Evolutionary conservation across 1,140 invertebrate genomes (phyloP), one percentile per base, ranked within the genome.

Genomic region (Trialeurodes vaporariorum): DNA sequence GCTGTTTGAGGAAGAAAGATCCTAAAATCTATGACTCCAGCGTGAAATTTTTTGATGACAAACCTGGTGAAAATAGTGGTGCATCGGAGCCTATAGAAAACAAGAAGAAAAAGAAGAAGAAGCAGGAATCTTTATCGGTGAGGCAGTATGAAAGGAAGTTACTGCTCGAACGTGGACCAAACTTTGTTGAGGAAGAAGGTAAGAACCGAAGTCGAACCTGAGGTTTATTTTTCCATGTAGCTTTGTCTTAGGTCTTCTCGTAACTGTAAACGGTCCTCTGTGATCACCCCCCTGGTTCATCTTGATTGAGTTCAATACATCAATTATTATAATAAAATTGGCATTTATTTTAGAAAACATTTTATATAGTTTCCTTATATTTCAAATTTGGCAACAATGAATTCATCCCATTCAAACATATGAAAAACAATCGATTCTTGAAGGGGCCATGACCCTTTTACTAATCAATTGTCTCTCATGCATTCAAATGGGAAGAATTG

Each of bases 1-100:
- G 93, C 1, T 87, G 84, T 67, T 77, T 98, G 5, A 97, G 96
- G 76, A 90, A 85, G 27, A 92, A 91, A 77, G 90, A 96, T 81
- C 91, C 93, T 0, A 84, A 82, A 72, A 94, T 96, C 70, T 96
- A 96, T 80, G 84, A 96, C 73, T 82, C 86, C 64, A 82, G 85
- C 68, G 80, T 83, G 13, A 85, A 82, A 61, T 96, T 93, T 76
- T 96, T 94, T 78, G 77, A 83, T 69, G 49, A 58, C 2, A 58
- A 61, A 25, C 49, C 61, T 12, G 27, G 40, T 13, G 24, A 22
- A 67, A 76, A 83, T 25, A 71, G 65, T 26, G 70, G 70, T 23
- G 69, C 65, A 26, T 70, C 78, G 71, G 71, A 74, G 61, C 67
- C 68, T 63, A 71, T 72, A 12, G 71, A 73, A 66, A 23, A 26